A percentile compares a stretch with the other conserved stretches of the same genome.
These are phyloP conservation scores for Liasis olivaceus DNA, from an alignment of 2,797 vertebrate species.

Conservation along the genomic window DNA sequence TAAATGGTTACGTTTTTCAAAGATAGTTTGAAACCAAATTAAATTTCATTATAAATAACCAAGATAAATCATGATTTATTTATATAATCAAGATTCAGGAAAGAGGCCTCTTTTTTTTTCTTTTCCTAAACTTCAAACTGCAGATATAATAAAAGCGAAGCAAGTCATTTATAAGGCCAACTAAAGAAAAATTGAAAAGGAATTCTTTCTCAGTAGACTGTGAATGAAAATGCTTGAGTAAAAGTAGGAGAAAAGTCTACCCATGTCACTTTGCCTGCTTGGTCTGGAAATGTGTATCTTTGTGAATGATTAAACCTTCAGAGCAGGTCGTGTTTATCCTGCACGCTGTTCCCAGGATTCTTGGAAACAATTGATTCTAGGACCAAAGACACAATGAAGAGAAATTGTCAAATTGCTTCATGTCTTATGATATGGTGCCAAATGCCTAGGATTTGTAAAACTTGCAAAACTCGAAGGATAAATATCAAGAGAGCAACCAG, in stretches of 20 bases:
- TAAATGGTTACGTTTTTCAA: background rate
- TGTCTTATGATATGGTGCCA: conserved; percentile 61
- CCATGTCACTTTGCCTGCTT: background rate
- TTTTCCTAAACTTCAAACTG: background rate
- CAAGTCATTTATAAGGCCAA: background rate
- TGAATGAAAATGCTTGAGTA: background rate
- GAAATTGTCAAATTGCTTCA: conserved; percentile 71
- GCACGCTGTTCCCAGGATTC: background rate
- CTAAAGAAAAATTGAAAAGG: background rate
- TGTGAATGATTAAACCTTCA: background rate
- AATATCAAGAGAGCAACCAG: conserved; percentile 69
- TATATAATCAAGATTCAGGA: background rate
- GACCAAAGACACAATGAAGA: background rate
- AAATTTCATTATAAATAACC: background rate
- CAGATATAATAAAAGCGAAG: background rate
- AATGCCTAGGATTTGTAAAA: conserved; percentile 68
- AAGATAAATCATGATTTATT: background rate
- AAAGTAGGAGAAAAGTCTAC: background rate
- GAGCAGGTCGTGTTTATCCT: background rate
- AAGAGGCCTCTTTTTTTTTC: background rate
- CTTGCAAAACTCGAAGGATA: conserved; percentile 60
- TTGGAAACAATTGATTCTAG: background rate
- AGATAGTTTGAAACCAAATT: background rate
- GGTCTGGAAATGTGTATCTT: background rate
- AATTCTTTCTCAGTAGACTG: background rate